A percentile compares a stretch with the other conserved stretches of the same genome.
These are phyloP conservation scores for Trichogramma dendrolimi DNA, from an alignment of 2,888 invertebrate species.

Conservation along the genomic window DNA sequence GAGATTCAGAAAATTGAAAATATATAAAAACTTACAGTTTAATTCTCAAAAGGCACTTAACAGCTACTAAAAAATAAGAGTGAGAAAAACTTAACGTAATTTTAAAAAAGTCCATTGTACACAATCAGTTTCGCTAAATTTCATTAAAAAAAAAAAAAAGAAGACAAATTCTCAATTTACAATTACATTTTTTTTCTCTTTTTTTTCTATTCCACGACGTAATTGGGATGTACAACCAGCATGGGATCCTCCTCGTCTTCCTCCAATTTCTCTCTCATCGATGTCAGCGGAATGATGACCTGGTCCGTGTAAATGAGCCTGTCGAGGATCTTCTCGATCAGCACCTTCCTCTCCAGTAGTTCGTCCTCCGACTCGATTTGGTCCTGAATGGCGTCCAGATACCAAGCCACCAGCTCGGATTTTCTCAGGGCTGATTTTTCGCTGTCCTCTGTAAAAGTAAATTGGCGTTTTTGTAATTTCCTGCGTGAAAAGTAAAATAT, in stretches of 20 bases:
- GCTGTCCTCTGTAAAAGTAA: constrained; percentile 18
- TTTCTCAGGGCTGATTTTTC: constrained; percentile 66
- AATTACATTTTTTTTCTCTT: not conserved
- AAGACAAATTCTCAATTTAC: not conserved
- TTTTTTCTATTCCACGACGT: constrained; percentile 65
- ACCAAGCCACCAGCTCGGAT: constrained; percentile 89
- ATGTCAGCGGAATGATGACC: constrained; percentile 74
- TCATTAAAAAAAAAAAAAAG: constrained; percentile 12
- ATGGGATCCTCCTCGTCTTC: constrained; percentile 73
- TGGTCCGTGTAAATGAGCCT: constrained; percentile 83
- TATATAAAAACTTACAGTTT: too few species aligned
- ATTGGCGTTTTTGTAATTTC: not conserved
- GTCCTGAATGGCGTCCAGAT: constrained; percentile 79
- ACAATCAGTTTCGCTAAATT: too few species aligned
- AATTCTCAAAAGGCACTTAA: too few species aligned
- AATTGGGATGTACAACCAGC: constrained; percentile 95
- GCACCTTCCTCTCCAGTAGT: constrained; percentile 76
- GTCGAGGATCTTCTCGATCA: constrained; percentile 92
- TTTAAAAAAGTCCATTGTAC: too few species aligned
- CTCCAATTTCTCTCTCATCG: constrained; percentile 55
- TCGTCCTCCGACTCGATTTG: constrained; percentile 91
- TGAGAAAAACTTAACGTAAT: too few species aligned
- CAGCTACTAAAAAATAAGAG: too few species aligned
- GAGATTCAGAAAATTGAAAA: too few species aligned
- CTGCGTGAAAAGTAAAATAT: not conserved